Percentiles rank a stretch among this genome's conserved stretches.
Evolutionary conservation across 2,888 invertebrate species (phyloP).

Genomic region (Tiliacea aurago): DNA sequence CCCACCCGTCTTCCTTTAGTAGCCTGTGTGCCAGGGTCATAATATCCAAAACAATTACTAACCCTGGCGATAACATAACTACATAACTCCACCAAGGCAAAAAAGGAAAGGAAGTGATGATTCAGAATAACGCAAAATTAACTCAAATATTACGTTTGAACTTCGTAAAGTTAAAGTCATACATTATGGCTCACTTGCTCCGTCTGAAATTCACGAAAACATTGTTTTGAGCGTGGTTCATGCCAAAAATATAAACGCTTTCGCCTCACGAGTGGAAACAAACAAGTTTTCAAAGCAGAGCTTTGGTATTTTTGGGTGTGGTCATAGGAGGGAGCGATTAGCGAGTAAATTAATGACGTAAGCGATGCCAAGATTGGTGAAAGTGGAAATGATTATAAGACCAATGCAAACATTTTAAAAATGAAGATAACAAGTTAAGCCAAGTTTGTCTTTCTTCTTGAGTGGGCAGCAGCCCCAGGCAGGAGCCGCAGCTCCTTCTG

Average conservation of each 20-base stretch:
- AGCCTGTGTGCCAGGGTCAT: too few species aligned
- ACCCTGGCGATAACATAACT: constrained; percentile 1
- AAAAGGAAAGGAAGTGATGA: constrained; percentile 25
- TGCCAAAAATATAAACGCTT: constrained; percentile 61
- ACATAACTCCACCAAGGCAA: constrained; percentile 32
- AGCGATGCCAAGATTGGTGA: not conserved
- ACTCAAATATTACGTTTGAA: constrained; percentile 42
- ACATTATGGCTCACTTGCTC: constrained; percentile 42
- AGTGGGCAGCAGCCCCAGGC: too few species aligned
- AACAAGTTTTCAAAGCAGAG: constrained; percentile 71
- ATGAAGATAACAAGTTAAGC: too few species aligned
- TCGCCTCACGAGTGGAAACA: constrained; percentile 58
- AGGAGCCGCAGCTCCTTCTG: too few species aligned
- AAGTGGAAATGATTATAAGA: not conserved
- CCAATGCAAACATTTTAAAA: not conserved
- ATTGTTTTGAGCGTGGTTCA: constrained; percentile 59
- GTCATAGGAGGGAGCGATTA: constrained; percentile 37
- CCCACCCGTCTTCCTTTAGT: too few species aligned
- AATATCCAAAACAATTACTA: not conserved
- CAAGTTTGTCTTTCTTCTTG: too few species aligned
- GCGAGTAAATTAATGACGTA: not conserved
- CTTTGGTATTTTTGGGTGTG: constrained; percentile 55
- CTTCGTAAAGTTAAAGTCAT: constrained; percentile 40
- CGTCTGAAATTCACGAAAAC: constrained; percentile 52
- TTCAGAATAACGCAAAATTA: constrained; percentile 40